A percentile compares a stretch with the other conserved stretches of the same genome.
Conservation (phyloP, 1,140 invertebrate genomes). For the Telenomus remus region DNA sequence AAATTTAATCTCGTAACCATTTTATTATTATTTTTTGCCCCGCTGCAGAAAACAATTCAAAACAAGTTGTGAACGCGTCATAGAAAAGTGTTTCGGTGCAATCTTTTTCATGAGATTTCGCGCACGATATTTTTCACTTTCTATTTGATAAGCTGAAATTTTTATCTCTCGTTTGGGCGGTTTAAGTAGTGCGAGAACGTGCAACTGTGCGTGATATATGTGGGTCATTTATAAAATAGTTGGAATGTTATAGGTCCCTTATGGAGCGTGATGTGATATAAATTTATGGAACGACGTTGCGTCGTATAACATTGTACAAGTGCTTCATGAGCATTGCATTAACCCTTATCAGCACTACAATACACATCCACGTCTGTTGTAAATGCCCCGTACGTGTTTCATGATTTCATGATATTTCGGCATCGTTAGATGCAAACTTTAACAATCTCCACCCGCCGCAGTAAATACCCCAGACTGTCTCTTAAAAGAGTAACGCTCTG, state of each 20-base stretch:
- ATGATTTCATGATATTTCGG: background rate
- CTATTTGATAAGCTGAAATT: no score
- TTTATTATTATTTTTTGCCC: no score
- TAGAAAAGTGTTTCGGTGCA: no score
- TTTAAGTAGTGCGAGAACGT: conserved; percentile 1
- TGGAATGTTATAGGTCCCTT: conserved; percentile 23
- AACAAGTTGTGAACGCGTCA: no score
- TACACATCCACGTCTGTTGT: conserved; percentile 8
- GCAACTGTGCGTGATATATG: conserved; percentile 8
- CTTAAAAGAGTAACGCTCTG: background rate
- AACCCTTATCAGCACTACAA: conserved; percentile 15
- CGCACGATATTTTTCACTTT: no score
- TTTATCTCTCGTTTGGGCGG: no score
- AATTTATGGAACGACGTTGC: conserved; percentile 23
- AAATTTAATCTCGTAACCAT: no score
- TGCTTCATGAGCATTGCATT: conserved; percentile 16
- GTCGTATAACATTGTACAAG: conserved; percentile 16
- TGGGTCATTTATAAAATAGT: conserved; percentile 19
- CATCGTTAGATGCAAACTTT: conserved; percentile 7
- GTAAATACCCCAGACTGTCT: background rate
- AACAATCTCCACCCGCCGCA: background rate
- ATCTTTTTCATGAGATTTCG: no score
- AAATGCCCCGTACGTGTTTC: conserved; percentile 14
- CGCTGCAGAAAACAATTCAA: no score
- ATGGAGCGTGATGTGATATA: conserved; percentile 26